These are phyloP conservation scores for Drosophila nr. fundita DNA, from an alignment of 2,888 invertebrate species.

Conservation along the genomic window DNA sequence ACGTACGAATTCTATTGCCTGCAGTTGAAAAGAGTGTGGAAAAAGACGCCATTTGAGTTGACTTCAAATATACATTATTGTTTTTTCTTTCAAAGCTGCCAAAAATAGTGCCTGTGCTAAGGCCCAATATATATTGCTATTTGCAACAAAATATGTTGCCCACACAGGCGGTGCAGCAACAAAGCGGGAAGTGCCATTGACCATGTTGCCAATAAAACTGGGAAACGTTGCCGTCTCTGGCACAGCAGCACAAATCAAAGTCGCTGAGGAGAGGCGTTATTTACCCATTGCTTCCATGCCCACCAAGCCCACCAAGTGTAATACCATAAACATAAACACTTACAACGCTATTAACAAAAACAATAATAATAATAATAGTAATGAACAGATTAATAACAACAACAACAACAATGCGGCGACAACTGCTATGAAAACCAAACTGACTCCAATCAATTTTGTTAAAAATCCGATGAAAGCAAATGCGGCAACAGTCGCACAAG, in stretches of 20 bases:
- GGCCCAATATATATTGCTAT: neutral
- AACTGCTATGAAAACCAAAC: slow-evolving; percentile 37
- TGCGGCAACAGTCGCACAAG: slow-evolving; percentile 17
- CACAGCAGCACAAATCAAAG: slow-evolving; percentile 4
- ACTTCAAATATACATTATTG: slow-evolving; percentile 30
- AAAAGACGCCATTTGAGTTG: slow-evolving; percentile 49
- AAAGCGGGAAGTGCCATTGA: slow-evolving; percentile 35
- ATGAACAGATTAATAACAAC: slow-evolving; percentile 18
- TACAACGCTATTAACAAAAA: slow-evolving; percentile 21
- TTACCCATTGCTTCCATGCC: slow-evolving; percentile 51
- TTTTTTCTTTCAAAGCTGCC: slow-evolving; percentile 17
- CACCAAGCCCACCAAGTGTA: slow-evolving; percentile 36
- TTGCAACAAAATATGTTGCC: slow-evolving; percentile 47
- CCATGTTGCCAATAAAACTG: slow-evolving; percentile 30
- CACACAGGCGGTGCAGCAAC: slow-evolving; percentile 22
- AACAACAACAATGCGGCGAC: slow-evolving; percentile 18
- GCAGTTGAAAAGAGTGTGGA: slow-evolving; percentile 54
- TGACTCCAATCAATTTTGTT: slow-evolving; percentile 43
- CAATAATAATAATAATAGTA: slow-evolving; percentile 9
- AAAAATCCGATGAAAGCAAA: slow-evolving; percentile 41
- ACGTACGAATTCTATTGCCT: slow-evolving; percentile 57
- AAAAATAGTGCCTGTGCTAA: slow-evolving; percentile 2
- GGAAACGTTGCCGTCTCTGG: slow-evolving; percentile 17
- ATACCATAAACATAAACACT: slow-evolving; percentile 29
- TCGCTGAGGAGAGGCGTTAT: slow-evolving; percentile 46